Evolutionary conservation across 1,140 invertebrate genomes (phyloP).

Genomic region (Heliconius hermathena): DNA sequence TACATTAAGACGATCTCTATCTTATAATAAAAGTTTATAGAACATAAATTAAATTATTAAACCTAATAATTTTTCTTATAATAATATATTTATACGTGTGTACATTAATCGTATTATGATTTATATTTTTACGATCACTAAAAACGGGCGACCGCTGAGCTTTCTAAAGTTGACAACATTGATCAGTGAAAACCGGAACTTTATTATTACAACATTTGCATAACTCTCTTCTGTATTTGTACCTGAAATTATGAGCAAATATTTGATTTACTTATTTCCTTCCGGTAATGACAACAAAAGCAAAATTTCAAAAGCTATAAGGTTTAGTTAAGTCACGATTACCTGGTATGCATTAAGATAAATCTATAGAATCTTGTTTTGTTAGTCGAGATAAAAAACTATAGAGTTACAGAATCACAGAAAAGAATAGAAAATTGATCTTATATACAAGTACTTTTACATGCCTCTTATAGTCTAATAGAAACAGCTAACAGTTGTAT

Average conservation of each 20-base stretch:
- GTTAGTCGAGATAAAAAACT: too few relatives aligned
- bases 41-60: not conserved
- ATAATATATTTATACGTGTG: too few relatives aligned
- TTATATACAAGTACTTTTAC: too few relatives aligned
- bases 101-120: not conserved
- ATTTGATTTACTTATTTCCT: not conserved
- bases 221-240: conserved; percentile 13
- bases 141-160: not conserved
- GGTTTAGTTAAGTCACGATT: not conserved
- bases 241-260: not conserved
- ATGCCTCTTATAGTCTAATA: too few relatives aligned
- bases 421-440: too few relatives aligned
- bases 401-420: too few relatives aligned
- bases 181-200: conserved; percentile 27
- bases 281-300: not conserved
- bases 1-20: too few relatives aligned
- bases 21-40: not conserved
- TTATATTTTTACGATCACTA: not conserved
- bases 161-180: conserved; percentile 24
- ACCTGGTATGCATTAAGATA: too few relatives aligned
- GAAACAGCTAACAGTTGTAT: too few relatives aligned
- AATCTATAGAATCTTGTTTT: too few relatives aligned
- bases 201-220: conserved; percentile 23
- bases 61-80: not conserved
- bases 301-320: not conserved